A percentile compares a stretch with the other conserved stretches of the same genome.
phyloP scores from a whole-genome alignment of 2,113 vertebrate genomes.

The Megaleporinus macrocephalus region DNA sequence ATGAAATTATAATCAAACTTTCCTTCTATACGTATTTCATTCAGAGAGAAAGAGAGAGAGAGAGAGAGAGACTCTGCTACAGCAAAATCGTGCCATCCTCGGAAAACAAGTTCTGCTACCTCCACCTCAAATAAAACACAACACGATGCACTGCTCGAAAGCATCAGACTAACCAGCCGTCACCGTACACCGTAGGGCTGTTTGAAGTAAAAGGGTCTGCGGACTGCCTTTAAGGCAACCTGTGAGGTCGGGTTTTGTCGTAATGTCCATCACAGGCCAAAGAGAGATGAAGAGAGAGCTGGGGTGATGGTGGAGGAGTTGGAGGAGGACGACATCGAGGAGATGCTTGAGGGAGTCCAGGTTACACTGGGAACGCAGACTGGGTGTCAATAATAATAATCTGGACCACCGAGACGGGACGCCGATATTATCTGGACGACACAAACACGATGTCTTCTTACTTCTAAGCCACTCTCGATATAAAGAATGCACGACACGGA shows the following conservation, averaged over 20 bases:
- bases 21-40: constrained; percentile 85
- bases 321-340: background rate
- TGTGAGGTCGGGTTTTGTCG: background rate
- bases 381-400: background rate
- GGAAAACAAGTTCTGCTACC: constrained; percentile 75
- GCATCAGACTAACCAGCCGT: constrained; percentile 21
- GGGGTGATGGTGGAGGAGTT: background rate
- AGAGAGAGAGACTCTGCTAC: constrained; percentile 76
- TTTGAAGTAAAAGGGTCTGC: background rate
- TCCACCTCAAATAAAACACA: constrained; percentile 80
- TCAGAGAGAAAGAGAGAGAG: background rate
- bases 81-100: constrained; percentile 82
- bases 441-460: background rate
- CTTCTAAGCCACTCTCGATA: background rate
- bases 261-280: background rate
- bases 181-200: background rate
- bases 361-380: background rate
- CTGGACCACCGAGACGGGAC: background rate
- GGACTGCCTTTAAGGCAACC: background rate
- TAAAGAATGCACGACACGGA: constrained; percentile 32
- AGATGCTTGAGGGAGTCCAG: background rate
- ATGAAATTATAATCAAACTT: constrained; percentile 81
- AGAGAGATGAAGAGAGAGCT: no score
- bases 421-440: background rate
- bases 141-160: constrained; percentile 21